These are phyloP conservation scores for Temnothorax curvispinosus DNA, from an alignment of 1,140 invertebrate genomes.

Conservation along the genomic window DNA sequence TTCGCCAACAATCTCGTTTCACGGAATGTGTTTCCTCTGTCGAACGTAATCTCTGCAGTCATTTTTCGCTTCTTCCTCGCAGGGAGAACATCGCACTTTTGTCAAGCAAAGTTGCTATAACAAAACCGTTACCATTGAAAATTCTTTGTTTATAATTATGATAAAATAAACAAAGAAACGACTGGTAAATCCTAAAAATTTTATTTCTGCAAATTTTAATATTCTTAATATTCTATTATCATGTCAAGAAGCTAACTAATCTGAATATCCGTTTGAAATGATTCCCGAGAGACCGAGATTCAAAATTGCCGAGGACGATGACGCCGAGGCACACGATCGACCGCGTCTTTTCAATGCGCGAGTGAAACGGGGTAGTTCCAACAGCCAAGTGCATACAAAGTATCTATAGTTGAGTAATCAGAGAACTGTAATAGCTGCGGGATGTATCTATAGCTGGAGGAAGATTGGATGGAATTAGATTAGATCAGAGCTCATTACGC, in stretches of 20 bases:
- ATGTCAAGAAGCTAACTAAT: background rate
- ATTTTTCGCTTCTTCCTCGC: background rate
- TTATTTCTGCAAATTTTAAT: background rate
- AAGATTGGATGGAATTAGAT: constrained; percentile 74
- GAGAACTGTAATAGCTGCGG: constrained; percentile 62
- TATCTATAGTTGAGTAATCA: constrained; percentile 52
- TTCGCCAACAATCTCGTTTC: constrained; percentile 50
- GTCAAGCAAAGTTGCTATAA: background rate
- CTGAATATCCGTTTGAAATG: background rate
- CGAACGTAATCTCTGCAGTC: constrained; percentile 5
- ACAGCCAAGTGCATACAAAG: constrained; percentile 48
- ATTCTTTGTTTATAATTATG: background rate
- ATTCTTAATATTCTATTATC: background rate
- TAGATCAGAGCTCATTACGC: constrained; percentile 74
- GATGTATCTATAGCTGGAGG: constrained; percentile 49
- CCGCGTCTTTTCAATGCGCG: background rate
- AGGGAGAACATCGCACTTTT: background rate
- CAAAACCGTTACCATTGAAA: background rate
- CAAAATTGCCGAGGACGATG: background rate
- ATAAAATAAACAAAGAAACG: background rate
- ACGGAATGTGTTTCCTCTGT: background rate
- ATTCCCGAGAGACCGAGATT: background rate
- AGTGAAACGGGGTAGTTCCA: background rate
- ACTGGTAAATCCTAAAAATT: background rate
- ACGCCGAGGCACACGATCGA: background rate